Evolutionary conservation across 2,797 vertebrate genomes (phyloP), one percentile per base, ranked within the genome.

Genomic region (Champsocephalus gunnari): DNA sequence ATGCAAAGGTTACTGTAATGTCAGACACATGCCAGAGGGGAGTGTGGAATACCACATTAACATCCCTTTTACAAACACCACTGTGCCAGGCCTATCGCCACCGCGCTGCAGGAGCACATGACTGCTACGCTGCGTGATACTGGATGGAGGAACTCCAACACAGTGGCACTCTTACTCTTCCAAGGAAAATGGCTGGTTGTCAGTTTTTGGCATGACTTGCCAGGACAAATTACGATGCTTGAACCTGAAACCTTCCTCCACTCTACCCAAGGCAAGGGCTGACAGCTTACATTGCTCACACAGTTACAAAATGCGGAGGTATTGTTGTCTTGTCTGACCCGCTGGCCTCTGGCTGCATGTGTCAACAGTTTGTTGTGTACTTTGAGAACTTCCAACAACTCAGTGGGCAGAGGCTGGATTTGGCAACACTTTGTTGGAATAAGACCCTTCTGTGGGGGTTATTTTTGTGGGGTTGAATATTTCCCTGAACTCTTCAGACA

Each of bases 1-100:
- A 92, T 87, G 85, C 84, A 94, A 94, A 94, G 93, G 93, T 94
- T 94, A 94, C 89, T 93, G 89, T 95, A 94, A 94, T 94, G 93
- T 94, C 94, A 95, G 89, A 85, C 84, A 66, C 88, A 88, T 90
- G 92, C 92, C 93, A 93, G 77, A 89, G 90, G 92, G 84, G 81
- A 87, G 90, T 84, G 91, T 89, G 91, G 92, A 94, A 95, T 93
- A 94, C 91, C 85, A 91, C 92, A 93, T 95, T 94, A 92, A 63
- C 94, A 95, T 86, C 85, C 89, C 85, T 68, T 87, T 85, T 80
- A 73, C 83, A 84, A 85, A 88, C 64, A 79, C 14, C 5, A 82
- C 60, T 16, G 61, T 48, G 77, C 82, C 19, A 59, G 56, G 75
- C 81, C 54, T 79, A 75, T 71, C 66, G 44, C 77, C 80, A 51